Evolutionary conservation across 2,888 invertebrate genomes (phyloP).

Genomic region (Cephonodes hylas): DNA sequence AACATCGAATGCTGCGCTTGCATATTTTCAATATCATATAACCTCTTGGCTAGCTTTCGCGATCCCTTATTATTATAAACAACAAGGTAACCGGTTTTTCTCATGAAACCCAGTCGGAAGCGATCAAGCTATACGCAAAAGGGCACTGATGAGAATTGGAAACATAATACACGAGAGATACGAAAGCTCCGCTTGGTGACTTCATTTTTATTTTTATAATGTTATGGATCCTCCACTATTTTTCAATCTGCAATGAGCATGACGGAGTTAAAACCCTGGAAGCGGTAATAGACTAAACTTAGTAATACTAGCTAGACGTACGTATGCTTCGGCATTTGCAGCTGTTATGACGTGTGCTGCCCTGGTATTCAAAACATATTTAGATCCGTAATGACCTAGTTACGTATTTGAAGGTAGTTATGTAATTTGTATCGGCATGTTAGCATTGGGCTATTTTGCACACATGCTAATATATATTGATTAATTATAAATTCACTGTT

Average conservation of each 20-base stretch:
- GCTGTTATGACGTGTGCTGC: neutral
- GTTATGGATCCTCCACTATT: slow-evolving; percentile 7
- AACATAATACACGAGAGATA: slow-evolving; percentile 4
- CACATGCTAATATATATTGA: too few relatives aligned
- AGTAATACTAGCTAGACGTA: neutral
- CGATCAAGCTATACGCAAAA: neutral
- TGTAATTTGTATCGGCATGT: too few relatives aligned
- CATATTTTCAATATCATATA: neutral
- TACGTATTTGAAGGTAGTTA: too few relatives aligned
- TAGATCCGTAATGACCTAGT: neutral
- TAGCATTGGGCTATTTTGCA: too few relatives aligned
- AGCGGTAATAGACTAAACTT: neutral
- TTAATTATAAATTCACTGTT: too few relatives aligned
- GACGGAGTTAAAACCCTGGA: neutral
- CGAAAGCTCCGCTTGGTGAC: neutral
- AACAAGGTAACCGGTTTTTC: neutral
- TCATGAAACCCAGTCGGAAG: slow-evolving; percentile 2
- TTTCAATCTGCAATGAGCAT: neutral
- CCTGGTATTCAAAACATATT: neutral
- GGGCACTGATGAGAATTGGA: slow-evolving; percentile 3
- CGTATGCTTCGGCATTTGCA: neutral
- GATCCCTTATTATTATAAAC: neutral
- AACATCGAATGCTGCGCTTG: too few relatives aligned
- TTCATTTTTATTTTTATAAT: slow-evolving; percentile 7
- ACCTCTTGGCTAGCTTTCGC: neutral